These are phyloP conservation scores for Pongo pygmaeus DNA, from an alignment of 2,113 vertebrate species.

Conservation along the genomic window DNA sequence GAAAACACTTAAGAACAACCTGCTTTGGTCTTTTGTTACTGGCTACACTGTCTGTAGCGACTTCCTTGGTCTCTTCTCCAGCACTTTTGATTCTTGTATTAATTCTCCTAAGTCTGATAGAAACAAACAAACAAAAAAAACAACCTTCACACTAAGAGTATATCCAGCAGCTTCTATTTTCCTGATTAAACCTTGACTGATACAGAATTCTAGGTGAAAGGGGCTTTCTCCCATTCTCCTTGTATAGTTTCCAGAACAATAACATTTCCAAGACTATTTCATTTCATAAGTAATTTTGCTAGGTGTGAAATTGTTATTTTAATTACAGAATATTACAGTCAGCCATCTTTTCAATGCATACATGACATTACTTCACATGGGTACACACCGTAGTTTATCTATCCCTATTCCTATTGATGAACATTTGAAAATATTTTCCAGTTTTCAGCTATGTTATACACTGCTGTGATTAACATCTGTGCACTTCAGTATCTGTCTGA, in stretches of 20 bases:
- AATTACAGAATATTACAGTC: not conserved
- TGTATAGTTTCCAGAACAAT: not conserved
- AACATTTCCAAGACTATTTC: not conserved
- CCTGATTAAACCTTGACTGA: not conserved
- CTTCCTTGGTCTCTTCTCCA: not conserved
- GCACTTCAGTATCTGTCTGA: not conserved
- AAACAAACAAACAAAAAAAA: not conserved
- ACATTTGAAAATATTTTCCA: not conserved
- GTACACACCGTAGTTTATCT: not conserved
- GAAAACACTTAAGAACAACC: not conserved
- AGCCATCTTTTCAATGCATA: not conserved
- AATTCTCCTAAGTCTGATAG: not conserved
- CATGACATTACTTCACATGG: not conserved
- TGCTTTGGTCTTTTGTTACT: not conserved
- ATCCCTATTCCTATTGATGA: not conserved
- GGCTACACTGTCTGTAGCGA: not conserved
- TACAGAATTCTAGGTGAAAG: not conserved
- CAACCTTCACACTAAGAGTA: not conserved
- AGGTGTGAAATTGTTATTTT: not conserved
- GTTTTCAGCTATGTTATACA: not conserved
- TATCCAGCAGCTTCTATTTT: not conserved
- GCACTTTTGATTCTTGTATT: not conserved
- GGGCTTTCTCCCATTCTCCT: not conserved
- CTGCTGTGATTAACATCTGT: not conserved
- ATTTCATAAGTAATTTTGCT: not conserved